Evolutionary conservation across 1,140 invertebrate species (phyloP), one percentile per base, ranked within the genome.

Genomic region (Hypothenemus hampei): DNA sequence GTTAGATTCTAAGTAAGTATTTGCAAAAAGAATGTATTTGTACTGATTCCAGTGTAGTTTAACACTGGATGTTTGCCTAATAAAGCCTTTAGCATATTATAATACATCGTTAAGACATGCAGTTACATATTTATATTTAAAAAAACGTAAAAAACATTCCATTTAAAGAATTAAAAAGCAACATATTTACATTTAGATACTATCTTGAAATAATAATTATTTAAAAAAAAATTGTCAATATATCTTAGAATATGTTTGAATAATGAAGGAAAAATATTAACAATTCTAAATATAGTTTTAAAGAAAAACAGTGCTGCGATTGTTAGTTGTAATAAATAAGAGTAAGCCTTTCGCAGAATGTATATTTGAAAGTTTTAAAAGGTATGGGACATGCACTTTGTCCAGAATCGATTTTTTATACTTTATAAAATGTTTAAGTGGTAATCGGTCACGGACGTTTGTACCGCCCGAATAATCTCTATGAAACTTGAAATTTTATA

Each of bases 281-380:
- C 66, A 67, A 69, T 67, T 67, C 66, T 67, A 68, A 64, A 69
- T 45, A 64, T 63, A 66, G 62, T 63, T 57, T 61, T 63, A 47
- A 56, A 57, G 48, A 62, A n/a, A 59, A 65, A 56, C 60, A 60
- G 52, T 58, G 60, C 64, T 66, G 65, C 64, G 62, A 66, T 60
- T 61, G 65, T 57, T 62, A 67, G 62, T 63, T 66, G 64, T 67
- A 67, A 65, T 63, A 61, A 66, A 61, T 64, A 65, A 62, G 56
- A 60, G 44, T 67, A 69, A 68, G 68, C 68, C 65, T 70, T 67
- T 69, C 63, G 67, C 67, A 69, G 66, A 56, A 65, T 67, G 61
- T 69, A 68, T 69, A 64, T 65, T 64, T 65, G 64, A 64, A 57
- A 63, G 62, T 57, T 61, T 57, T 59, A 48, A 57, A 37, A 18